Percentiles rank a stretch among this genome's conserved stretches.
Evolutionary conservation across 2,888 invertebrate genomes (phyloP).

Genomic region (Aphidoletes aphidimyza): DNA sequence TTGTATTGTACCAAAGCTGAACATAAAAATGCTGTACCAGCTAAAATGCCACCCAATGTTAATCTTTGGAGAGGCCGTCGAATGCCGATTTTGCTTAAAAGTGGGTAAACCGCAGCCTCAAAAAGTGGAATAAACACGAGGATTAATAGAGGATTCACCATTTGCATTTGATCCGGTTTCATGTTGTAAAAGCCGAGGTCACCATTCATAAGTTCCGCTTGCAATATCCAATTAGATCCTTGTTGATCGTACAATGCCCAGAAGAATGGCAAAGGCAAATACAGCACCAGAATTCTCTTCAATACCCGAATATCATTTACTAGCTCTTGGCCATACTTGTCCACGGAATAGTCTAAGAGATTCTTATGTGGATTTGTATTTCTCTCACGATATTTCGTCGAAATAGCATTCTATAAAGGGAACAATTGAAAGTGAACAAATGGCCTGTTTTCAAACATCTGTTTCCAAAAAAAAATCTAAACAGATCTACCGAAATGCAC

Average conservation of each 20-base stretch:
- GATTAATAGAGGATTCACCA: slow-evolving; percentile 88
- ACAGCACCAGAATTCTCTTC: slow-evolving; percentile 80
- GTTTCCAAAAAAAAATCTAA: neutral
- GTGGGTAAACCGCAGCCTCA: slow-evolving; percentile 82
- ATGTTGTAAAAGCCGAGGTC: slow-evolving; percentile 77
- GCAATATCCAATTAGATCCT: slow-evolving; percentile 93
- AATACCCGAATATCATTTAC: slow-evolving; percentile 85
- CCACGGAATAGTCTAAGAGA: slow-evolving; percentile 92
- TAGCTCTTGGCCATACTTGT: slow-evolving; percentile 75
- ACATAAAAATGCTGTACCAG: slow-evolving; percentile 84
- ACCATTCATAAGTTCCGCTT: slow-evolving; percentile 89
- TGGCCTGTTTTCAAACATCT: neutral
- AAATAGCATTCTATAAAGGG: slow-evolving; percentile 66
- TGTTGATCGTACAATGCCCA: slow-evolving; percentile 96
- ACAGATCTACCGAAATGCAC: slow-evolving; percentile 77
- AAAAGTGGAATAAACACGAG: slow-evolving; percentile 87
- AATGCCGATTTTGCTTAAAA: slow-evolving; percentile 75
- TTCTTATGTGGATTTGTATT: slow-evolving; percentile 70
- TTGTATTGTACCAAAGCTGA: slow-evolving; percentile 86
- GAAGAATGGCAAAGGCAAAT: slow-evolving; percentile 88
- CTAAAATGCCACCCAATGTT: slow-evolving; percentile 86
- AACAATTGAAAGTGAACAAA: neutral
- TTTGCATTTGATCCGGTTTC: slow-evolving; percentile 96
- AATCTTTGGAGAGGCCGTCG: slow-evolving; percentile 86
- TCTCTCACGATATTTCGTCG: slow-evolving; percentile 60